Evolutionary conservation across 2,797 vertebrate species (phyloP).

Genomic region (Carapus acus): DNA sequence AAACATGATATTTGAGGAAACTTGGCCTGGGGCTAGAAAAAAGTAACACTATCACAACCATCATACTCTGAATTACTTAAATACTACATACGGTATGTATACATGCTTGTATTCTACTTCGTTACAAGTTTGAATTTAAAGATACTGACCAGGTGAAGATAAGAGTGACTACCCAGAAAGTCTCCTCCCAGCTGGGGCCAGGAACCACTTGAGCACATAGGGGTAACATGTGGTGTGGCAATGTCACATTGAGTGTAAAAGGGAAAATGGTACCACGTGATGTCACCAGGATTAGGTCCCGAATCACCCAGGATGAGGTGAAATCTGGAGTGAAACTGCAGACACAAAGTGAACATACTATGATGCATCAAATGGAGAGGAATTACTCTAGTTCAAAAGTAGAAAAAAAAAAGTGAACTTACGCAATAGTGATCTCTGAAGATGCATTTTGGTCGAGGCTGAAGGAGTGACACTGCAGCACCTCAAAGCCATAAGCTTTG

Average conservation of each 20-base stretch:
- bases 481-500: constrained; percentile 96
- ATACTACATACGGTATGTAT: no score
- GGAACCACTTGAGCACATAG: constrained; percentile 94
- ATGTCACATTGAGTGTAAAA: constrained; percentile 94
- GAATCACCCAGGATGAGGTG: constrained; percentile 96
- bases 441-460: constrained; percentile 85
- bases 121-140: neutral
- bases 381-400: neutral
- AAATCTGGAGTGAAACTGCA: constrained; percentile 96
- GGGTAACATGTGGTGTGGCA: constrained; percentile 94
- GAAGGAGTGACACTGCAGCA: constrained; percentile 86
- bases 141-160: constrained; percentile 85
- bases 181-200: constrained; percentile 96
- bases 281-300: constrained; percentile 86
- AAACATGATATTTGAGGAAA: no score
- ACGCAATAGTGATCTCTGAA: constrained; percentile 93
- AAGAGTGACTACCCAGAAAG: constrained; percentile 90
- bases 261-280: constrained; percentile 83
- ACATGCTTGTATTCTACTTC: neutral
- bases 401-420: constrained; percentile 49
- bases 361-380: neutral
- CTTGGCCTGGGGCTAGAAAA: no score
- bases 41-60: no score
- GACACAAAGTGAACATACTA: constrained; percentile 3
- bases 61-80: no score